These are phyloP conservation scores for Gopherus flavomarginatus DNA, from an alignment of 2,113 vertebrate genomes.

Conservation along the genomic window DNA sequence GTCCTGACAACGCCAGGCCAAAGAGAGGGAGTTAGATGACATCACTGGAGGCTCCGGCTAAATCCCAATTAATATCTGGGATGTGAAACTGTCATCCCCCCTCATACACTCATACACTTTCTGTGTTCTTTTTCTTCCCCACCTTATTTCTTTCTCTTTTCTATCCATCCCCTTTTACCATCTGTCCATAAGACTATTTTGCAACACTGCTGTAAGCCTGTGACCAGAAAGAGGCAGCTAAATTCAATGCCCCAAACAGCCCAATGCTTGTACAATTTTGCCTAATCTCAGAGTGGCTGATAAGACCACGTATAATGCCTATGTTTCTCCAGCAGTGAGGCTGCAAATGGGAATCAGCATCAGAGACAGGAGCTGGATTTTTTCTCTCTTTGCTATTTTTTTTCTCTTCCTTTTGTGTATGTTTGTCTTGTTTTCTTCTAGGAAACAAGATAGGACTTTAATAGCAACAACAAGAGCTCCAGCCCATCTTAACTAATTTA, in stretches of 20 bases:
- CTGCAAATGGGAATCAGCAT: not conserved
- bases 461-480: not conserved
- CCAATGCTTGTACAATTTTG: not conserved
- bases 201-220: not conserved
- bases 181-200: not conserved
- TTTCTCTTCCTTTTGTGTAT: not conserved
- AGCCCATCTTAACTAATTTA: not conserved
- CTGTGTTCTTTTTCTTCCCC: not conserved
- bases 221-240: not conserved
- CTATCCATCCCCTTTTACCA: not conserved
- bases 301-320: not conserved
- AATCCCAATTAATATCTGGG: not conserved
- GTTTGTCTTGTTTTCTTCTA: not conserved
- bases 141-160: not conserved
- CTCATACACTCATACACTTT: not conserved
- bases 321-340: not conserved
- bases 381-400: no score
- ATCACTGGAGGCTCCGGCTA: not conserved
- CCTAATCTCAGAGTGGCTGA: no score
- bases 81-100: not conserved
- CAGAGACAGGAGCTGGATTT: not conserved
- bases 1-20: not conserved
- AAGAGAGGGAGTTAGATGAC: not conserved
- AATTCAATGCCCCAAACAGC: not conserved
- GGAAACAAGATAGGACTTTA: not conserved